Evolutionary conservation across 1,140 invertebrate genomes (phyloP).

Genomic region (Campodea augens): DNA sequence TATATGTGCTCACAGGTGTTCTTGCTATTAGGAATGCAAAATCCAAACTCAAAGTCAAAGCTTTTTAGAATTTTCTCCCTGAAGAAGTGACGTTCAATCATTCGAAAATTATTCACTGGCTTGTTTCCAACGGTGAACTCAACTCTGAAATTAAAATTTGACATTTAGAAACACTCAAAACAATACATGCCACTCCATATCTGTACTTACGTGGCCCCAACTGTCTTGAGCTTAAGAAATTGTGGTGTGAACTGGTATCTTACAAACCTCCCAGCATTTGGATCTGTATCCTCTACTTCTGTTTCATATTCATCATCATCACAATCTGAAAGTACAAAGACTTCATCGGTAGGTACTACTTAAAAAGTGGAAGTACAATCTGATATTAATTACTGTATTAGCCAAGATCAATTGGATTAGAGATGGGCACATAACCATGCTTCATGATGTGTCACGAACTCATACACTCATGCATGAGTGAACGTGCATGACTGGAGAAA

Average conservation of each 20-base stretch:
- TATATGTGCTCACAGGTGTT: conserved; percentile 99
- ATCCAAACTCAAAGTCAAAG: conserved; percentile 99
- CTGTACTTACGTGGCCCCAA: conserved; percentile 75
- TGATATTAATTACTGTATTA: conserved; percentile 2
- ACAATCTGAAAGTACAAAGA: conserved; percentile 6
- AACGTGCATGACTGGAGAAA: no score
- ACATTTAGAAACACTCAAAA: conserved; percentile 6
- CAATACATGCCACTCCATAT: not conserved
- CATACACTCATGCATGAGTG: no score
- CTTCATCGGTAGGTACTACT: not conserved
- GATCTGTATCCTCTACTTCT: conserved; percentile 49
- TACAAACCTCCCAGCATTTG: conserved; percentile 86
- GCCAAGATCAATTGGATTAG: no score
- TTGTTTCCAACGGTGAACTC: conserved; percentile 88
- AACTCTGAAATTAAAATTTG: conserved; percentile 40
- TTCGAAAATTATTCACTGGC: conserved; percentile 86
- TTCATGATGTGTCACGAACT: no score
- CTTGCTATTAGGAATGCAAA: conserved; percentile 91
- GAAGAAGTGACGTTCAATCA: conserved; percentile 98
- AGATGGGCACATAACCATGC: no score
- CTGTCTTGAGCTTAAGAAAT: conserved; percentile 86
- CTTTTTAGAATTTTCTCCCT: conserved; percentile 83
- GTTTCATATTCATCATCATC: conserved; percentile 28
- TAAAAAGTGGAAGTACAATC: conserved; percentile 14
- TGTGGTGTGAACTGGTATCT: conserved; percentile 92